phyloP scores from a whole-genome alignment of 2,888 invertebrate genomes.

The Acrobasis suavella region DNA sequence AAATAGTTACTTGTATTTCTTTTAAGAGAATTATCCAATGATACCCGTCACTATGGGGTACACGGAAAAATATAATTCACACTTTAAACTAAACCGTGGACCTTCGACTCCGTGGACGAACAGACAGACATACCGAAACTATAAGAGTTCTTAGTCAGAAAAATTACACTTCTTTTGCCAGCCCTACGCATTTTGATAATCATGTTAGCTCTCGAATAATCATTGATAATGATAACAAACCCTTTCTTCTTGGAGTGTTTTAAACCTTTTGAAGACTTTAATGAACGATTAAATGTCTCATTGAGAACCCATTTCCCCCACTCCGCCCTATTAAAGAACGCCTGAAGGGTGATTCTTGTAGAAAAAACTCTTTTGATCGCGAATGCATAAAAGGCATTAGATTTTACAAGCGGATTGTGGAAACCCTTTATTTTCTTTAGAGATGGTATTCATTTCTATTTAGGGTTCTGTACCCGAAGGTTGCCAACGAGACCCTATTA shows the following conservation, averaged over 20 bases:
- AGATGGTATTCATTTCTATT: not conserved
- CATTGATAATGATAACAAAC: constrained; percentile 57
- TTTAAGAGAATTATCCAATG: no score
- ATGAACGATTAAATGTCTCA: constrained; percentile 47
- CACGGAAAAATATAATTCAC: no score
- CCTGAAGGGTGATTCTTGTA: constrained; percentile 10
- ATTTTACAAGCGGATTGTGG: not conserved
- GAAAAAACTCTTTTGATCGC: constrained; percentile 11
- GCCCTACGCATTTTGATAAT: constrained; percentile 41
- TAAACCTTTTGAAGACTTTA: constrained; percentile 49
- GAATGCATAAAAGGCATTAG: constrained; percentile 1
- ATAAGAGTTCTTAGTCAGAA: no score
- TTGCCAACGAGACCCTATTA: no score
- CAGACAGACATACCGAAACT: no score
- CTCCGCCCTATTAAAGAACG: constrained; percentile 21
- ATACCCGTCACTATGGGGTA: no score
- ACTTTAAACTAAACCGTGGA: no score
- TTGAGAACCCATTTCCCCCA: constrained; percentile 31
- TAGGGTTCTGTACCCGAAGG: no score
- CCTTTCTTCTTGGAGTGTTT: constrained; percentile 37
- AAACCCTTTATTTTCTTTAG: constrained; percentile 1
- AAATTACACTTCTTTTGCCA: constrained; percentile 19
- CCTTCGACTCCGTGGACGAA: no score
- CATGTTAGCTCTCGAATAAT: constrained; percentile 49
- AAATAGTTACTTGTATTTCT: no score